Evolutionary conservation across 1,140 invertebrate species (phyloP), one percentile per base, ranked within the genome.

Genomic region (Polyergus mexicanus): DNA sequence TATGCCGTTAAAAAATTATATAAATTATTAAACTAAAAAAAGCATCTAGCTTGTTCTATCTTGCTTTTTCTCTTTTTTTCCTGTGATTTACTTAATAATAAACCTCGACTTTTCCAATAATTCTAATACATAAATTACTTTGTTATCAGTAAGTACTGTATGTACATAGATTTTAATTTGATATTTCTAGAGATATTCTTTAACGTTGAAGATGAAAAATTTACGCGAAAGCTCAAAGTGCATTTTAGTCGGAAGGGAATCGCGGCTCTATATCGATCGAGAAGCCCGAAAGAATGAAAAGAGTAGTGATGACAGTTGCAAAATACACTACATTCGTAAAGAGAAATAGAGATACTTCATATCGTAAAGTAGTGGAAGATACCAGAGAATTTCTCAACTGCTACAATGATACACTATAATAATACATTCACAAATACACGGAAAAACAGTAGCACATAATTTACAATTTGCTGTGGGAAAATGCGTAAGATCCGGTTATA

Each of bases 301-400:
- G 19, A 68, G 19, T 11, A 11, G 19, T 8, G 28, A 5, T 51
- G 32, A 66, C 32, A 68, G n/a, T 68, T 44, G 41, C 1, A n/a
- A 66, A 66, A 68, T 41, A 44, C 41, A 47, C 22, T 25, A 38
- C 65, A 68, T 68, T 41, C 35, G 44, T 68, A 22, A 68, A 68
- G 22, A 68, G 41, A 68, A 68, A 68, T 68, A 22, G n/a, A 68
- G 38, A 22, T 22, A 16, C 38, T 68, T 68, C 38, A 44, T 68
- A 68, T 68, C 65, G 35, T 8, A 38, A 68, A 68, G 25, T 68
- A 41, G 65, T 41, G 16, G 28, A 68, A 68, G 38, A 44, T 68
- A 68, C 41, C n/a, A n/a, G 66, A 28, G n/a, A 25, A 44, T 25
- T 16, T 47, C 66, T 68, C 65, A n/a, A 10, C 65, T 68, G 66